Percentiles rank a stretch among this genome's conserved stretches.
These are phyloP conservation scores for Cryptus viduatorius DNA, from an alignment of 2,888 invertebrate genomes.

Conservation along the genomic window DNA sequence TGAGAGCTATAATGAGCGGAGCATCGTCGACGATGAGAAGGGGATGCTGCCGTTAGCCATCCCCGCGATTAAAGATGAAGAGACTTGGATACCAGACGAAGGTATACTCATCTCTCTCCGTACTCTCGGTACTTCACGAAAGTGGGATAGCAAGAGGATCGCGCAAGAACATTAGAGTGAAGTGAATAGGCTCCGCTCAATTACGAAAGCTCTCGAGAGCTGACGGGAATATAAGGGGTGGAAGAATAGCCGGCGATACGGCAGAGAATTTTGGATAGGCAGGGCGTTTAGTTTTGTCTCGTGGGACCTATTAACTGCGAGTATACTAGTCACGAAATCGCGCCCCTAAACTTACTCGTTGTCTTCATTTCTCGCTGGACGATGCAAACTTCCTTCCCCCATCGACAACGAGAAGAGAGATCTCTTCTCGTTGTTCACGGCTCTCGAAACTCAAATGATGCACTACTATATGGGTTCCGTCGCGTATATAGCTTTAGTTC, in stretches of 20 bases:
- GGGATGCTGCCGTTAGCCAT: slow-evolving; percentile 37
- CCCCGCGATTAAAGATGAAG: slow-evolving; percentile 53
- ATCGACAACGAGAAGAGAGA: slow-evolving; percentile 22
- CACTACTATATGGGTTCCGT: neutral
- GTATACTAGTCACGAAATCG: slow-evolving; percentile 57
- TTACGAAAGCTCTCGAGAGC: slow-evolving; percentile 42
- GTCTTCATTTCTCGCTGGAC: slow-evolving; percentile 39
- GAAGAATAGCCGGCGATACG: slow-evolving; percentile 50
- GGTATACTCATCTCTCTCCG: neutral
- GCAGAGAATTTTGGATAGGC: slow-evolving; percentile 50
- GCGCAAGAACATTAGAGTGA: slow-evolving; percentile 32
- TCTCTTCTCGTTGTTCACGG: slow-evolving; percentile 41
- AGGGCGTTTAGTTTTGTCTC: slow-evolving; percentile 59
- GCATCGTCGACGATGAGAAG: slow-evolving; percentile 29
- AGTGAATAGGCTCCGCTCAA: slow-evolving; percentile 56
- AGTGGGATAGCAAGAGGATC: slow-evolving; percentile 14
- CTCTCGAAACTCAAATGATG: neutral
- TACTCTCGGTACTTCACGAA: slow-evolving; percentile 31
- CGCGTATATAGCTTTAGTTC: slow-evolving; percentile 18
- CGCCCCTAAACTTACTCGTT: slow-evolving; percentile 35
- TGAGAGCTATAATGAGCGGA: slow-evolving; percentile 33
- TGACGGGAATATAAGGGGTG: slow-evolving; percentile 13
- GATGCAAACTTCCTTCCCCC: slow-evolving; percentile 41
- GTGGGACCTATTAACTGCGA: slow-evolving; percentile 35
- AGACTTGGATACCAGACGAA: slow-evolving; percentile 13